Evolutionary conservation across 1,140 invertebrate genomes (phyloP), one percentile per base, ranked within the genome.

Genomic region (Plectrocnemia conspersa): DNA sequence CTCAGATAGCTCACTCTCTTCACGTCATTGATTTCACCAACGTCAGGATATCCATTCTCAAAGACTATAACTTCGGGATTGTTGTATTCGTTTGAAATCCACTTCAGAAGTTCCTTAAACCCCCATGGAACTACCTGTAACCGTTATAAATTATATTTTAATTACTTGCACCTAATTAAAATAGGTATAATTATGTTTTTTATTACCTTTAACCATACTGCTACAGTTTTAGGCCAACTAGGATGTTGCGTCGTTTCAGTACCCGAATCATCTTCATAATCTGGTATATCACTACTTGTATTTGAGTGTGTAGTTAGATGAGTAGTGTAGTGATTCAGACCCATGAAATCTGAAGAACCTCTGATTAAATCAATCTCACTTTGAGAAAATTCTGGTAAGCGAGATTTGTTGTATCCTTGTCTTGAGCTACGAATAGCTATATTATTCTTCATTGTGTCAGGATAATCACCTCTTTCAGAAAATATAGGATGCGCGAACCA

Each of bases 21-120:
- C 7, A 65, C 64, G 32, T 73, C 71, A 15, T 69, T 64, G 7
- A 69, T 22, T 0, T 67, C 70, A n/a, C 71, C 70, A 21, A 67
- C 64, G 68, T 81, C 75, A 40, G 78, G 67, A 59, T 71, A 70
- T 3, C 84, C 84, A 64, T 85, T 86, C 74, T 86, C 84, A 2
- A 82, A 81, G 0, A 86, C 71, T 42, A 81, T 77, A 11, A 86
- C 72, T 47, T 74, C 68, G 7, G 79, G 76, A 64, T 79, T 79
- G 16, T 78, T 72, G 64, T 85, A 86, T 46, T 77, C 71, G 11
- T 76, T 68, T 53, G 77, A 76, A 42, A 87, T 79, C 77, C 79
- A 84, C 52, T 77, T 80, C 18, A 87, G 61, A 35, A 82, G 64
- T 54, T 78, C 76, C 25, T 81, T 70, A 22, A 86, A 71, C 7